Evolutionary conservation across 2,888 invertebrate genomes (phyloP), one percentile per base, ranked within the genome.

Genomic region (Flexamia atlantica): DNA sequence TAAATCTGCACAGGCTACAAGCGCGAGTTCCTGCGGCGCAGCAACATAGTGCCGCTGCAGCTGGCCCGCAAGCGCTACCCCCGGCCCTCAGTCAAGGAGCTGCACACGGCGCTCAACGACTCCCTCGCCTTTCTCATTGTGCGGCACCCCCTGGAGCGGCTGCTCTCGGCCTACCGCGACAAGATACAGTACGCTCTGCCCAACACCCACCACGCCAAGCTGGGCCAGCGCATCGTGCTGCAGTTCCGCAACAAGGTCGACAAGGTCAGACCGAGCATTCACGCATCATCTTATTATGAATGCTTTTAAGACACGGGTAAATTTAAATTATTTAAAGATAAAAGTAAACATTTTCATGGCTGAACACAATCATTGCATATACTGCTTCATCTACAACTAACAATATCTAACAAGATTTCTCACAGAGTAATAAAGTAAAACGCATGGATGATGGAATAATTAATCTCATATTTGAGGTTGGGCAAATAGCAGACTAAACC

Each of bases 101-200:
- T 96, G 83, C 93, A 92, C 88, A 93, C 93, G 88, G 96, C 95
- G 80, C 94, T 96, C 89, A 93, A 94, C 87, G 94, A 94, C 89
- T 96, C 96, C 82, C 92, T 95, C 87, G 95, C 96, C 85, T 96
- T 97, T 90, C 91, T 97, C 86, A 96, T 97, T 86, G 96, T 95
- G 9, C 92, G 96, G 87, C 96, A 97, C 91, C 96, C 96, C 0
- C 92, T 97, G 87, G 96, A 97, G 89, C 92, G 95, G 88, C 91
- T 97, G 85, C 93, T 96, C 83, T 96, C 96, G 81, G 96, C 95
- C 82, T 97, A 96, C 89, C 93, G 95, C 88, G 96, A 97, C 89
- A 97, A 97, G 91, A 93, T 98, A 87, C 94, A 96, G 85, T 95
- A 95, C 89, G 95, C 96, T 70, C 92, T 96, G 90, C 96, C 96